Evolutionary conservation across 2,113 vertebrate genomes (phyloP).

Genomic region (Trinectes maculatus): DNA sequence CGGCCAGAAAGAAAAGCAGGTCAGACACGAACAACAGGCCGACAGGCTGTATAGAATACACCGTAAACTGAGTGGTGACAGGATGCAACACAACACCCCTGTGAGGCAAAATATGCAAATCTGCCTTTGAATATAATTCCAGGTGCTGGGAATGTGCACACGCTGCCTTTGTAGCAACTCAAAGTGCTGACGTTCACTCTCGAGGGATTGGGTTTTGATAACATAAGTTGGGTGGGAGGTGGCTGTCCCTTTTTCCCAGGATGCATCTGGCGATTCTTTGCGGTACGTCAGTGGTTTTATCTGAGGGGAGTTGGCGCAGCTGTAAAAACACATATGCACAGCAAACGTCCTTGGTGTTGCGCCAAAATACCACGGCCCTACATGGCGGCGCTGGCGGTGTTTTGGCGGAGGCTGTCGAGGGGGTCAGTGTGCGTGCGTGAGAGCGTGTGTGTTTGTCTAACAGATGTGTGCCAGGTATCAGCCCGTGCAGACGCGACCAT

Average conservation of each 20-base stretch:
- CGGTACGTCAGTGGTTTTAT: conserved; percentile 6
- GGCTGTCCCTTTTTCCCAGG: neutral
- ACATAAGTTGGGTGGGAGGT: conserved; percentile 12
- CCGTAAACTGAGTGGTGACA: neutral
- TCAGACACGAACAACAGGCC: conserved; percentile 60
- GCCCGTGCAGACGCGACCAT: conserved; percentile 70
- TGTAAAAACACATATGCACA: neutral
- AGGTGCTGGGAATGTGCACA: conserved; percentile 12
- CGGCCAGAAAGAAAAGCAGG: conserved; percentile 57
- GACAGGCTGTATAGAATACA: conserved; percentile 36
- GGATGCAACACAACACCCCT: conserved; percentile 1
- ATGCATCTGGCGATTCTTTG: conserved; percentile 26
- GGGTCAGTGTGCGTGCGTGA: conserved; percentile 1
- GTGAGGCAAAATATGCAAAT: conserved; percentile 25
- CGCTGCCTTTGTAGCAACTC: conserved; percentile 19
- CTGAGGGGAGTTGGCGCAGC: conserved; percentile 10
- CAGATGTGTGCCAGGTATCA: conserved; percentile 34
- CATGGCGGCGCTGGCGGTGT: neutral
- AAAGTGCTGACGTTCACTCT: conserved; percentile 9
- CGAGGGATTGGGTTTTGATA: conserved; percentile 12
- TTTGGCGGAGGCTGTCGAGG: conserved; percentile 29
- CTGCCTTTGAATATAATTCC: conserved; percentile 10
- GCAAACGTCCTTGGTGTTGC: neutral
- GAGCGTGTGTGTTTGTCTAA: neutral
- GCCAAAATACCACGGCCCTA: neutral